phyloP scores from a whole-genome alignment of 1,140 invertebrate genomes.

The Pteromalus puparum region DNA sequence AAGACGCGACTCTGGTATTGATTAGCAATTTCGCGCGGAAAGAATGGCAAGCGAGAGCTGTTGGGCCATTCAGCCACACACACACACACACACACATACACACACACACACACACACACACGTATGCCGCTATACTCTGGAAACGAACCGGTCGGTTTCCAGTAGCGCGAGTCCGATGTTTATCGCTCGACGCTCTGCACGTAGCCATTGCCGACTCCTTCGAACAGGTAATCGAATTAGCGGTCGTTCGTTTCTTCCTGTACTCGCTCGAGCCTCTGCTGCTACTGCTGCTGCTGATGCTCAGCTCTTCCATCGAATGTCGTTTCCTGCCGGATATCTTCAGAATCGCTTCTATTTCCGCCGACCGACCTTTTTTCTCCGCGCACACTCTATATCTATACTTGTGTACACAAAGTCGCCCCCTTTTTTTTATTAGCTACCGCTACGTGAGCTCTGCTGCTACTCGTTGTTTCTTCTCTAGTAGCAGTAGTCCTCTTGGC shows the following conservation, averaged over 20 bases:
- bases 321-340: constrained; percentile 44
- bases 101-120: no score
- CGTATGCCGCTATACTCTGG: not conserved
- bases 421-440: constrained; percentile 27
- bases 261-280: not conserved
- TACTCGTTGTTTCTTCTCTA: not conserved
- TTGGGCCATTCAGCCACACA: not conserved
- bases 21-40: constrained; percentile 45
- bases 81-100: not conserved
- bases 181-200: constrained; percentile 34
- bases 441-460: not conserved
- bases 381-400: not conserved
- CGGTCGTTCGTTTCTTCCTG: constrained; percentile 27
- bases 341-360: constrained; percentile 42
- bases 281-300: not conserved
- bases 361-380: constrained; percentile 23
- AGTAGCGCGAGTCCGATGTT: constrained; percentile 10
- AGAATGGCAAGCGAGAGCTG: not conserved
- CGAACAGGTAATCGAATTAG: constrained; percentile 54
- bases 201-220: constrained; percentile 9
- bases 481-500: not conserved
- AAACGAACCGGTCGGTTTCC: constrained; percentile 18
- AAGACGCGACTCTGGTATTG: constrained; percentile 33
- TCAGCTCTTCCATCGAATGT: constrained; percentile 38
- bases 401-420: not conserved